Conservation (phyloP, 2,888 invertebrate species). For the Drosophila cognata region DNA sequence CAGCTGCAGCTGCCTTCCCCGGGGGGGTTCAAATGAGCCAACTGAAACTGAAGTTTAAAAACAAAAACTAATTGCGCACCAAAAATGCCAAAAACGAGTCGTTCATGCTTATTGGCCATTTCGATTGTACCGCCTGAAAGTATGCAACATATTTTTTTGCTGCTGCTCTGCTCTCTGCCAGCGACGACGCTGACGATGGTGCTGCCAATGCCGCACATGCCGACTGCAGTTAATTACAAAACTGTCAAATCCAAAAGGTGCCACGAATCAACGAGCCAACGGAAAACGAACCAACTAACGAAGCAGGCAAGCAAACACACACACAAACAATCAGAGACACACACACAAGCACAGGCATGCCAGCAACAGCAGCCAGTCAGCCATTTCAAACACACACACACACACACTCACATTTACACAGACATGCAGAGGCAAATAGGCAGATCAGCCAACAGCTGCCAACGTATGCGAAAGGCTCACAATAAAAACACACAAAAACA, state of each 20-base stretch:
- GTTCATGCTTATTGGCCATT: conserved; percentile 65
- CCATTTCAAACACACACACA: conserved; percentile 53
- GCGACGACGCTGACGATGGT: conserved; percentile 12
- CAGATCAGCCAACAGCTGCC: conserved; percentile 78
- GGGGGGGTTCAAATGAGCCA: conserved; percentile 1
- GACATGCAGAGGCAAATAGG: conserved; percentile 60
- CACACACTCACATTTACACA: background rate
- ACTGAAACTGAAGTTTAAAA: conserved; percentile 36
- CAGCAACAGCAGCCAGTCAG: conserved; percentile 58
- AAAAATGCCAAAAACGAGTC: conserved; percentile 60
- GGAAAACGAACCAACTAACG: conserved; percentile 58
- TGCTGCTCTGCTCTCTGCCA: conserved; percentile 7
- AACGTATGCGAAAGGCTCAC: conserved; percentile 60
- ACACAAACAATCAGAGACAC: conserved; percentile 18
- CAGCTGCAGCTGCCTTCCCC: conserved; percentile 13
- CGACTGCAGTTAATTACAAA: conserved; percentile 85
- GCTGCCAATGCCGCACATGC: conserved; percentile 61
- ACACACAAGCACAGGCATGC: conserved; percentile 48
- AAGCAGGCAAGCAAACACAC: conserved; percentile 31
- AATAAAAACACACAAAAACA: conserved; percentile 66
- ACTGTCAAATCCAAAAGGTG: conserved; percentile 85
- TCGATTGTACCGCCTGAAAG: conserved; percentile 65
- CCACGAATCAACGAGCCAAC: conserved; percentile 74
- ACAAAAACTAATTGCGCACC: conserved; percentile 63
- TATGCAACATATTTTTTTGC: conserved; percentile 70